Conservation (phyloP, 2,797 vertebrate species). For the Anguilla obscura region DNA sequence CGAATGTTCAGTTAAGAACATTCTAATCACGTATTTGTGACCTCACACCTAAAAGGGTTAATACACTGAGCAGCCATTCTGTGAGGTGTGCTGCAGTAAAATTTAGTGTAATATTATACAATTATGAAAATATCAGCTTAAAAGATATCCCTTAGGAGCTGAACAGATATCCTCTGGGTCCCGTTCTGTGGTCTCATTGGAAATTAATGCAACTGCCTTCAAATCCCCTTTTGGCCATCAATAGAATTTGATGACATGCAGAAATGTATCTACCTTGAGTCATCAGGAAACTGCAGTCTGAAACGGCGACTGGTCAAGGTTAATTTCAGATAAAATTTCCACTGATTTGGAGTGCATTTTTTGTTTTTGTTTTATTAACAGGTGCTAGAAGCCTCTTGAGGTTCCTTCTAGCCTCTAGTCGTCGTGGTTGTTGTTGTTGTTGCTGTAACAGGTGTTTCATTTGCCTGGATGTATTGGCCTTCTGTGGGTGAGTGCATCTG, state of each 20-base stretch:
- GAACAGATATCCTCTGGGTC: neutral
- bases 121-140: neutral
- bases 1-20: no score
- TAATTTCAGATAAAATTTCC: neutral
- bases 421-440: neutral
- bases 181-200: neutral
- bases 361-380: neutral
- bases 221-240: neutral
- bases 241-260: conserved; percentile 9
- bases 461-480: neutral
- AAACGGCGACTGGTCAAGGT: neutral
- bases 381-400: neutral
- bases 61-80: neutral
- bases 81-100: neutral
- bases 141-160: neutral
- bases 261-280: neutral
- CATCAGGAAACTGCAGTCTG: neutral
- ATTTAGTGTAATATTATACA: neutral
- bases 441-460: neutral
- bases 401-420: neutral
- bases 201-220: neutral
- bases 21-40: no score
- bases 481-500: neutral
- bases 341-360: neutral
- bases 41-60: neutral